Percentiles rank a stretch among this genome's conserved stretches.
These are phyloP conservation scores for Echinometra lucunter DNA, from an alignment of 53 echinoderm and acorn worm genomes.

Conservation along the genomic window DNA sequence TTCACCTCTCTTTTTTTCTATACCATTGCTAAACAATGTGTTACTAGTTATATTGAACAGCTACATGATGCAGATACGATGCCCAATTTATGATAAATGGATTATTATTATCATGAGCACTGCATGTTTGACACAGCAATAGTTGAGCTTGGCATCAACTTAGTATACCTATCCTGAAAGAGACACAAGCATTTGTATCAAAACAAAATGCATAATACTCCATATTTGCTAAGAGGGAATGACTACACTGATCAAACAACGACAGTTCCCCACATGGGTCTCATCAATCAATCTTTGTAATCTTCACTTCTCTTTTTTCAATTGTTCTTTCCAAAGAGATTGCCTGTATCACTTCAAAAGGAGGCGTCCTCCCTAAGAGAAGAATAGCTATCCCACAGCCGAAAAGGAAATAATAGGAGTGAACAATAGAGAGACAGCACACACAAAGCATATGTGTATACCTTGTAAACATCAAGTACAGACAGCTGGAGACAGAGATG, in stretches of 20 bases:
- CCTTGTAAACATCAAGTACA: conserved; percentile 67
- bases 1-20: not conserved
- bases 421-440: conserved; percentile 13
- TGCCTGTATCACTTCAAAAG: conserved; percentile 53
- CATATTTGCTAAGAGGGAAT: conserved; percentile 43
- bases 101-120: not conserved
- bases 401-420: conserved; percentile 6
- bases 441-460: conserved; percentile 30
- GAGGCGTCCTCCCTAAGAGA: conserved; percentile 27
- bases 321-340: not conserved
- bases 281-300: conserved; percentile 59
- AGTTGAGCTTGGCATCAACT: not conserved
- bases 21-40: not conserved
- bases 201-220: conserved; percentile 11
- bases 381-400: conserved; percentile 10
- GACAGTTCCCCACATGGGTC: not conserved
- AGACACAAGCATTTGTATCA: conserved; percentile 17
- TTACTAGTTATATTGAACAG: not conserved
- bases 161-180: conserved; percentile 12
- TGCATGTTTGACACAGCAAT: not conserved
- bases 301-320: conserved; percentile 44
- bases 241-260: conserved; percentile 20
- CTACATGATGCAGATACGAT: not conserved
- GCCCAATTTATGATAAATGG: not conserved
- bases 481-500: conserved; percentile 67